phyloP scores from a whole-genome alignment of 2,888 invertebrate genomes.

The Tipula helvola region DNA sequence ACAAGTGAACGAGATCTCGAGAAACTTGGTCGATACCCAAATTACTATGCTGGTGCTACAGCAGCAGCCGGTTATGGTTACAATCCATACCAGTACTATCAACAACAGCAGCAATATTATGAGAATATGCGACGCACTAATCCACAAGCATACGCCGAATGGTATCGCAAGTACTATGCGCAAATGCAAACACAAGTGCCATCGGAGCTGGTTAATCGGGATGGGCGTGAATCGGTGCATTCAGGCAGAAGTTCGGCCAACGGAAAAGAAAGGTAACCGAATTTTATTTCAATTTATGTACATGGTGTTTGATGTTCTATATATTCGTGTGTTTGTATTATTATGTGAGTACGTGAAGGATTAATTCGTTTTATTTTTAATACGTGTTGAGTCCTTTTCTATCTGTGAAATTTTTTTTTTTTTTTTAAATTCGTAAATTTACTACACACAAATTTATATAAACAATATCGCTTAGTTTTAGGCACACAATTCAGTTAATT shows the following conservation, averaged over 20 bases:
- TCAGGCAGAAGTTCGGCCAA: constrained; percentile 71
- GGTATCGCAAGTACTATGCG: constrained; percentile 59
- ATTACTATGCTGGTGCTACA: not conserved
- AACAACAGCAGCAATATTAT: constrained; percentile 51
- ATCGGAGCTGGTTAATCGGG: constrained; percentile 24
- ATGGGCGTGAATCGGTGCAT: constrained; percentile 66
- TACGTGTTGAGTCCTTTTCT: not conserved
- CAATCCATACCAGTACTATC: constrained; percentile 40
- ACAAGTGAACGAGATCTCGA: constrained; percentile 27
- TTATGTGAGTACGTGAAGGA: constrained; percentile 12
- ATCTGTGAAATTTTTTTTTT: not conserved
- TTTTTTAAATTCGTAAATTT: not conserved
- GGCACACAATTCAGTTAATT: not conserved
- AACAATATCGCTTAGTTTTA: not conserved
- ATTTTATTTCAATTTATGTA: not conserved
- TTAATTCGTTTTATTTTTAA: not conserved
- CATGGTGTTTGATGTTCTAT: not conserved
- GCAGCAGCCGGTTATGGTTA: constrained; percentile 26
- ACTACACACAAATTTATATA: not conserved
- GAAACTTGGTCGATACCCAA: constrained; percentile 21
- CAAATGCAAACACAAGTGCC: constrained; percentile 21
- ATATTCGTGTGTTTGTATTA: constrained; percentile 5
- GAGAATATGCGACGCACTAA: constrained; percentile 64
- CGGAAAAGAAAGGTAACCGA: constrained; percentile 49
- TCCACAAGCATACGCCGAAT: constrained; percentile 65